Evolutionary conservation across 2,888 invertebrate genomes (phyloP), one percentile per base, ranked within the genome.

Genomic region (Oligia fasciuncula): DNA sequence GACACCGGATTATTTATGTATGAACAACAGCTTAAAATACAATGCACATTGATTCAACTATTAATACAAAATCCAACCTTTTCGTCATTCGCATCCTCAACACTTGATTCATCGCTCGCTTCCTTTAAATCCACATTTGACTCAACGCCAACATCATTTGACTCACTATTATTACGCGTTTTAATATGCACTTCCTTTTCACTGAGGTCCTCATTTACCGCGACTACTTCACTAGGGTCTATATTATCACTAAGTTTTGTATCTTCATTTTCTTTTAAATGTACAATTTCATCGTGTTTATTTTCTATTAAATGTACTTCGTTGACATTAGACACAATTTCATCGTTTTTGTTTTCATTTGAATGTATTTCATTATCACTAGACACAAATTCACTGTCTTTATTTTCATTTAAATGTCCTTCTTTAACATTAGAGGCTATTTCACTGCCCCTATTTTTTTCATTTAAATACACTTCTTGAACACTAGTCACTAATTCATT

Each of bases 71-170:
- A 74, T 5, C 72, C 29, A 71, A 88, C 88, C 88, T 88, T 76
- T 82, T 84, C 79, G 62, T 83, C 66, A 54, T 67, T 76, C 8
- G 40, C 77, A 73, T 89, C 87, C 75, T 80, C 88, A 73, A 70
- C 60, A 75, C 11, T 85, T 68, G 83, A 84, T 62, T 83, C 83
- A 89, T 81, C 72, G 49, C 29, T 80, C 17, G 65, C 66, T 80
- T 88, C 85, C 77, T 84, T 79, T 69, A 80, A 63, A 76, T 81
- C 79, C 51, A 69, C 84, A 70, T 73, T 84, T 81, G 86, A 78
- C 71, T 80, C 88, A 70, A 87, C 86, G 76, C 69, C 83, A 80
- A 87, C 88, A 87, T 84, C 87, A 83, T 79, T 89, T 84, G 88
- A 89, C 66, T 89, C 90, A 88, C 87, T 86, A 77, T 70, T 83